These are phyloP conservation scores for Hypercompe scribonia DNA, from an alignment of 2,888 invertebrate species.

Conservation along the genomic window DNA sequence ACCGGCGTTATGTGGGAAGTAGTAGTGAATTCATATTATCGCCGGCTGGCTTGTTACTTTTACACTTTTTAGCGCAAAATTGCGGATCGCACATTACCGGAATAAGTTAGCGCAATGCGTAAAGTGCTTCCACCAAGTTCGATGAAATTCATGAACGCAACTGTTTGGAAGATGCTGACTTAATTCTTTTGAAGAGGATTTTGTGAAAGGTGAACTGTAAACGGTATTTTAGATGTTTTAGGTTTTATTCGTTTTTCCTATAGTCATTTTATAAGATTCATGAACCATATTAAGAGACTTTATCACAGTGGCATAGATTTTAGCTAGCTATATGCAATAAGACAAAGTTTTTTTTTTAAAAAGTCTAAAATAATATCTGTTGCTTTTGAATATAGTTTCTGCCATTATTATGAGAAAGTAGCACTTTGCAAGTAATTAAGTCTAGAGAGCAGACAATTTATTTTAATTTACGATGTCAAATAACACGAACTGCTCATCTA, in stretches of 20 bases:
- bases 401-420: not conserved
- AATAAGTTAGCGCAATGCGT: slow-evolving; percentile 50
- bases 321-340: not conserved
- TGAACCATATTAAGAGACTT: not conserved
- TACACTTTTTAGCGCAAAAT: slow-evolving; percentile 28
- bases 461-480: too few species aligned
- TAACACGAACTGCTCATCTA: too few species aligned
- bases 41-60: slow-evolving; percentile 38
- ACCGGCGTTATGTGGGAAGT: slow-evolving; percentile 23
- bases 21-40: slow-evolving; percentile 35
- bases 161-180: slow-evolving; percentile 5
- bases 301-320: not conserved
- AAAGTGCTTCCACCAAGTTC: slow-evolving; percentile 27
- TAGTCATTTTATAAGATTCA: not conserved
- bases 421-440: not conserved
- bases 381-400: too few species aligned
- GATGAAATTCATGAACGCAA: slow-evolving; percentile 16
- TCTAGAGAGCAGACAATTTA: not conserved
- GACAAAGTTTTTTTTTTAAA: too few species aligned
- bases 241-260: not conserved
- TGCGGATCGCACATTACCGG: slow-evolving; percentile 33
- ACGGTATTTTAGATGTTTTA: not conserved
- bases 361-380: too few species aligned
- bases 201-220: slow-evolving; percentile 8
- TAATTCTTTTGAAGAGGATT: slow-evolving; percentile 6